Conservation (phyloP, 2,797 vertebrate species). For the Crax fasciolata region DNA sequence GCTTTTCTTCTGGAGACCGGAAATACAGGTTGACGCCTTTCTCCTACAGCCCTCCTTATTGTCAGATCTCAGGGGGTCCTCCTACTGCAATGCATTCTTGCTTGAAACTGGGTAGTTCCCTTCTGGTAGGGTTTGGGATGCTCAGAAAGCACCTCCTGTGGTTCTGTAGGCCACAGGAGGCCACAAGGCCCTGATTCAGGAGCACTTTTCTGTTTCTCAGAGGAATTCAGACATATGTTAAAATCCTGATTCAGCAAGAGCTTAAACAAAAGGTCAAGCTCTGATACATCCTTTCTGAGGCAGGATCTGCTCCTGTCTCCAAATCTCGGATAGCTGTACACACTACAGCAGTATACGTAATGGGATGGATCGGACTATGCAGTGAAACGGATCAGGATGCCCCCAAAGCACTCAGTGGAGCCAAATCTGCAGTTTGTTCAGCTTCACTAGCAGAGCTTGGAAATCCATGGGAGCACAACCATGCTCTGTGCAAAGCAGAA, state of each 20-base stretch:
- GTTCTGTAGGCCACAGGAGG: background rate
- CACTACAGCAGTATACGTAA: background rate
- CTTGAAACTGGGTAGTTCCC: background rate
- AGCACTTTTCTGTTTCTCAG: background rate
- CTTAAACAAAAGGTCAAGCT: background rate
- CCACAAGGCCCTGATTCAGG: background rate
- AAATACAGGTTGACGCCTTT: background rate
- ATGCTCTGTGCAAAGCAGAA: background rate
- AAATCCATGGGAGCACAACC: background rate
- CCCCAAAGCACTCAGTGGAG: background rate
- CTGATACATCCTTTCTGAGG: background rate
- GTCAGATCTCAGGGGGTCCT: background rate
- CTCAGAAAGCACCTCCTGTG: accelerated
- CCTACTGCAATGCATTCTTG: accelerated
- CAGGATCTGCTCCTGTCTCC: background rate
- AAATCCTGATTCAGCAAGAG: background rate
- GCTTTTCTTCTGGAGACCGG: background rate
- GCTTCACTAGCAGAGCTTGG: accelerated
- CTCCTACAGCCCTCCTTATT: background rate
- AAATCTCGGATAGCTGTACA: background rate
- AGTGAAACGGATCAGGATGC: background rate
- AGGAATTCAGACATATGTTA: background rate
- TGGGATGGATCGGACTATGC: background rate
- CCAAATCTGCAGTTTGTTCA: background rate
- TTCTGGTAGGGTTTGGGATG: background rate